Evolutionary conservation across 2,113 vertebrate genomes (phyloP), one percentile per base, ranked within the genome.

Genomic region (Ascaphus truei): DNA sequence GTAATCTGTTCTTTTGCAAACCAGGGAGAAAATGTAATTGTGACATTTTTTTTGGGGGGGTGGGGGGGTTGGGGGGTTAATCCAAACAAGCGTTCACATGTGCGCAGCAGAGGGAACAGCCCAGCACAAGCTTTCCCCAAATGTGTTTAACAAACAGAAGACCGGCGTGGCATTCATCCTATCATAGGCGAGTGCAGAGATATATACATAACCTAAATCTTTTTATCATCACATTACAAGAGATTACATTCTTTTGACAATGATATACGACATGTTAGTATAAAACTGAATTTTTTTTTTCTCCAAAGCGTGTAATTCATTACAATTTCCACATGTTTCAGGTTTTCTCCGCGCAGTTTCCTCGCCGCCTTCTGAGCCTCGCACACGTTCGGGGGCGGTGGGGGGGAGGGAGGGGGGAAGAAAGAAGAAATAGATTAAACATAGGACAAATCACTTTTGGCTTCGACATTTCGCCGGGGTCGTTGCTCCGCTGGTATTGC

Each of bases 181-280:
- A 50, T 68, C 30, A 22, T 10, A 34, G 55, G 16, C n/a, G 37
- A 60, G 30, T 27, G 55, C 55, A 33, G 31, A 27, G 31, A 50
- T 59, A 51, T 68, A 48, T 30, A 60, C 55, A 50, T 68, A 68
- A 68, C 66, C 66, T 51, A 50, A 37, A 68, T 22, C 66, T 48
- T 71, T 71, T 39, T 52, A 61, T 39, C 61, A 61, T 71, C 67
- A 51, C 12, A 22, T 51, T 15, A 36, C 37, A 16, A 25, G 33
- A 69, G 33, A 57, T 50, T 51, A 13, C 43, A 26, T 31, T 8
- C 25, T 61, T 26, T 27, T 71, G 67, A 61, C 67, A 52, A 29
- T 71, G 67, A 71, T 71, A 16, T 61, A 71, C 43, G 57, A 71
- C 25, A 47, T 71, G 67, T 71, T 68, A 59, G 67, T 71, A 51